Conservation (phyloP, 2,888 invertebrate genomes). For the Lochmaea crataegi region DNA sequence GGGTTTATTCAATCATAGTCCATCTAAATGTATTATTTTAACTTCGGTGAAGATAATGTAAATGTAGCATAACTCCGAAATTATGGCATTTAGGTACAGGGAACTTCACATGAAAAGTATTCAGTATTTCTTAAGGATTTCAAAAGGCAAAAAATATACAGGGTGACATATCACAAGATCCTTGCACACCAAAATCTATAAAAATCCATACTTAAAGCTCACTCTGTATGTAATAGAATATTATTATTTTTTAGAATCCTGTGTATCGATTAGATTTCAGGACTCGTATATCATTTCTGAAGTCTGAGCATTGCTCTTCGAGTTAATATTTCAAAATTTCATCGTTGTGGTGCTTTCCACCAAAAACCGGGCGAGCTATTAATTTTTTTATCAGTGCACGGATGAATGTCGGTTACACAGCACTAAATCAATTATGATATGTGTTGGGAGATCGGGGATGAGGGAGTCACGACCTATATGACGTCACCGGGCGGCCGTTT, state of each 20-base stretch:
- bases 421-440: constrained; percentile 57
- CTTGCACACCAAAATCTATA: too few relatives aligned
- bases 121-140: too few relatives aligned
- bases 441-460: constrained; percentile 44
- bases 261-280: not conserved
- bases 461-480: constrained; percentile 43
- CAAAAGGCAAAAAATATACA: too few relatives aligned
- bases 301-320: constrained; percentile 19
- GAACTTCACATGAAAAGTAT: too few relatives aligned
- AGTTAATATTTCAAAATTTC: constrained; percentile 36
- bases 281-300: not conserved
- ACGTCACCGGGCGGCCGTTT: constrained; percentile 54
- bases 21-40: too few relatives aligned
- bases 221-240: not conserved
- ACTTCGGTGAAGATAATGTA: too few relatives aligned
- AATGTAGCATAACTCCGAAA: too few relatives aligned
- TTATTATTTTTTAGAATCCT: not conserved
- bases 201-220: too few relatives aligned
- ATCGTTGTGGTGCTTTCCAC: constrained; percentile 30
- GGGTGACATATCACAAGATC: too few relatives aligned
- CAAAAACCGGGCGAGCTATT: constrained; percentile 35
- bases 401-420: constrained; percentile 41
- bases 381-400: constrained; percentile 43
- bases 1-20: too few relatives aligned
- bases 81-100: too few relatives aligned